These are phyloP conservation scores for Aspidoscelis tigris DNA, from an alignment of 2,113 vertebrate genomes.

Conservation along the genomic window DNA sequence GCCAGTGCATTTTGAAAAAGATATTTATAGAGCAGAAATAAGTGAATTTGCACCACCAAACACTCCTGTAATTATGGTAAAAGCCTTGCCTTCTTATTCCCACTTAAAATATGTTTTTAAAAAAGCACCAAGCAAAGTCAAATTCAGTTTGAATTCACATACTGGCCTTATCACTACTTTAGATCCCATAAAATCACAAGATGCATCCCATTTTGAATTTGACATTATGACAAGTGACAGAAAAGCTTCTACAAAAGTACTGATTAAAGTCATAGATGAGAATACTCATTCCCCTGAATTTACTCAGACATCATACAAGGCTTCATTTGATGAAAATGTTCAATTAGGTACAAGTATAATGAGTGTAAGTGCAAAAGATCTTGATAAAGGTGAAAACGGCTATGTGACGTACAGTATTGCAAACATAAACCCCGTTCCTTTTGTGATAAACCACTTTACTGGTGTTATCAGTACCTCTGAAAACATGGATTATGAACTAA, in stretches of 20 bases:
- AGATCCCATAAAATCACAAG: constrained; percentile 84
- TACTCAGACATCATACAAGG: constrained; percentile 89
- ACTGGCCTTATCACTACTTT: constrained; percentile 92
- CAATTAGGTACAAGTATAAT: constrained; percentile 87
- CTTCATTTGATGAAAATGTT: constrained; percentile 92
- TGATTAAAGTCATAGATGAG: constrained; percentile 86
- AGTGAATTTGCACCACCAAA: constrained; percentile 93
- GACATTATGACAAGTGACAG: constrained; percentile 88
- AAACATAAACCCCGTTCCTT: constrained; percentile 88
- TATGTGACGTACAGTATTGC: constrained; percentile 96
- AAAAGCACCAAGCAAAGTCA: constrained; percentile 80
- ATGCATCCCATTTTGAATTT: constrained; percentile 83
- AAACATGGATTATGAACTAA: constrained; percentile 93
- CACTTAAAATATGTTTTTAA: constrained; percentile 88
- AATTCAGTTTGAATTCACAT: constrained; percentile 86
- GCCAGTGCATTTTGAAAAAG: constrained; percentile 86
- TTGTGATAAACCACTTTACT: constrained; percentile 91
- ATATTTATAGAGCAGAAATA: constrained; percentile 90
- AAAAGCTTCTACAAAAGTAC: constrained; percentile 85
- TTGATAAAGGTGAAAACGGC: constrained; percentile 92
- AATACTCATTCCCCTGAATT: constrained; percentile 95
- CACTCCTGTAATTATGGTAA: constrained; percentile 92
- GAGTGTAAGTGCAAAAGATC: constrained; percentile 86
- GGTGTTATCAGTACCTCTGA: constrained; percentile 92
- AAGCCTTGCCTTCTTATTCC: constrained; percentile 83